Evolutionary conservation across 1,140 invertebrate species (phyloP).

Genomic region (Orius insidiosus): DNA sequence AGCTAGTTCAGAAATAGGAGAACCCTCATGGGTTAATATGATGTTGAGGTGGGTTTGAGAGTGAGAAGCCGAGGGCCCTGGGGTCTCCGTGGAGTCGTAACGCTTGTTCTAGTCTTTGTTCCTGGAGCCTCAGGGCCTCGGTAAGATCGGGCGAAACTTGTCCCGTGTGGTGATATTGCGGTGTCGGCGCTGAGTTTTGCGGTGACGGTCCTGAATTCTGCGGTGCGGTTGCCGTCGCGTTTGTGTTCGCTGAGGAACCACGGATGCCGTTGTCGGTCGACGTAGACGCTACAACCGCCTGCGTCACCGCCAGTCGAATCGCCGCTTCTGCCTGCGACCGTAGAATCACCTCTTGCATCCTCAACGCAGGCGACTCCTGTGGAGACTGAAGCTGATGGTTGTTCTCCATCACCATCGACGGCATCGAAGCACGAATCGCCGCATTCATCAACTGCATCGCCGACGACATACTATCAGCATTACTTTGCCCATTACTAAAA

Average conservation of each 20-base stretch:
- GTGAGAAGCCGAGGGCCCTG: conserved; percentile 41
- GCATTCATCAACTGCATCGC: conserved; percentile 24
- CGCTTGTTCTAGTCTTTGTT: conserved; percentile 63
- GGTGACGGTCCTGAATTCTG: conserved; percentile 1
- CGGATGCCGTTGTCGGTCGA: conserved; percentile 27
- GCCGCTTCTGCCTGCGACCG: conserved; percentile 68
- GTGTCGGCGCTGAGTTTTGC: conserved; percentile 4
- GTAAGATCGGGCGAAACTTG: conserved; percentile 38
- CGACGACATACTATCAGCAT: conserved; percentile 18
- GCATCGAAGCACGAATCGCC: conserved; percentile 27
- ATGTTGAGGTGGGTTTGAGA: conserved; percentile 26
- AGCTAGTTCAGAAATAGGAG: conserved; percentile 18
- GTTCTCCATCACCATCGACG: conserved; percentile 27
- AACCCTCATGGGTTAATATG: conserved; percentile 22
- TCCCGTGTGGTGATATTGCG: conserved; percentile 19
- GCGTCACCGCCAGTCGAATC: conserved; percentile 53
- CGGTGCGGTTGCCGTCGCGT: conserved; percentile 21
- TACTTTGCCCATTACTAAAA: conserved; percentile 19
- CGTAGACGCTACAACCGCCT: conserved; percentile 31
- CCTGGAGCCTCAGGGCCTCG: conserved; percentile 58
- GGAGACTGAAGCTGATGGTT: conserved; percentile 21
- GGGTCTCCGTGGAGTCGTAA: conserved; percentile 54
- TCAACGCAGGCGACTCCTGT: conserved; percentile 35
- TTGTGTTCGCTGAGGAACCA: conserved; percentile 28
- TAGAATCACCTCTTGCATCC: conserved; percentile 60